These are phyloP conservation scores for Drosophila repletoides DNA, from an alignment of 1,140 invertebrate species.

Conservation along the genomic window DNA sequence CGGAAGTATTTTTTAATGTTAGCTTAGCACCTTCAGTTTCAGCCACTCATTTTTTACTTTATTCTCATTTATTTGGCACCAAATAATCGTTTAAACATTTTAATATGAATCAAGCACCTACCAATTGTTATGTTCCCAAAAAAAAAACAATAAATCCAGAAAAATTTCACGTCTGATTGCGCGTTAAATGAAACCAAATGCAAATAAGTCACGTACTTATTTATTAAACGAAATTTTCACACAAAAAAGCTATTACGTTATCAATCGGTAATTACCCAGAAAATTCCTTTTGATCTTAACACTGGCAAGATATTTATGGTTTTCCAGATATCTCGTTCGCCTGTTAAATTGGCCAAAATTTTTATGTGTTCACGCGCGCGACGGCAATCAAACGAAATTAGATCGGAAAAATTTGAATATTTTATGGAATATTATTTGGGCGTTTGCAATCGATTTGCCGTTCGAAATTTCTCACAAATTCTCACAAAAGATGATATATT, in stretches of 20 bases:
- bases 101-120: too few species aligned
- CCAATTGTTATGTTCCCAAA: slow-evolving; percentile 9
- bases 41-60: too few species aligned
- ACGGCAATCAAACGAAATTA: slow-evolving; percentile 37
- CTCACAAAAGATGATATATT: slow-evolving; percentile 4
- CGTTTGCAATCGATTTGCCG: background rate
- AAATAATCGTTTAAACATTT: too few species aligned
- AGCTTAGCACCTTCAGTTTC: too few species aligned
- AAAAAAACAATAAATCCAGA: background rate
- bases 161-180: slow-evolving; percentile 6
- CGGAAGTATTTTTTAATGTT: too few species aligned
- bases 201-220: slow-evolving; percentile 18
- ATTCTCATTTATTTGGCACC: too few species aligned
- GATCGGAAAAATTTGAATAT: slow-evolving; percentile 23
- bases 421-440: background rate
- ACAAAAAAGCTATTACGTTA: slow-evolving; percentile 61
- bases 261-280: slow-evolving; percentile 58
- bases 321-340: slow-evolving; percentile 45
- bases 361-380: slow-evolving; percentile 50
- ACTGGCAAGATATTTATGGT: slow-evolving; percentile 58
- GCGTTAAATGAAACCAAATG: slow-evolving; percentile 12
- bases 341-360: slow-evolving; percentile 30
- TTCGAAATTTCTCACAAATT: slow-evolving; percentile 4
- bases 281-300: slow-evolving; percentile 53
- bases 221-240: slow-evolving; percentile 20